phyloP scores from a whole-genome alignment of 2,797 vertebrate species.

The Rachycentron canadum region DNA sequence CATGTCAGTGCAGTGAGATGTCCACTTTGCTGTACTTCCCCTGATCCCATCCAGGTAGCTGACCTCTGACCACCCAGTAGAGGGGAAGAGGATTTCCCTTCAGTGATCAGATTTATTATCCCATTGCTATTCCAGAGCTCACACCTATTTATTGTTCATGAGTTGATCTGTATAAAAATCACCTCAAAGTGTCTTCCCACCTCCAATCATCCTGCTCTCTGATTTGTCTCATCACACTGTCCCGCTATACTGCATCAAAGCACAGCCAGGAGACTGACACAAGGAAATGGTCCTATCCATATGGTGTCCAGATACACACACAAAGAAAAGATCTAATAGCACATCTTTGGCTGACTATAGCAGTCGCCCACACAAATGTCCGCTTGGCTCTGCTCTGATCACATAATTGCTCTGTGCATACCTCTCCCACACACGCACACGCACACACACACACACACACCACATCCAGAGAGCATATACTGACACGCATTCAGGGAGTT shows the following conservation, averaged over 20 bases:
- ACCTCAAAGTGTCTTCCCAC: constrained; percentile 17
- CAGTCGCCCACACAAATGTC: constrained; percentile 78
- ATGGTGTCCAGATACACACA: constrained; percentile 68
- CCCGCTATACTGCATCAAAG: constrained; percentile 64
- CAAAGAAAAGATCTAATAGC: constrained; percentile 63
- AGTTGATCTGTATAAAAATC: constrained; percentile 4
- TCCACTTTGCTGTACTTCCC: not conserved
- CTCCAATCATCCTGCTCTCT: not conserved
- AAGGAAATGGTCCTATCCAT: constrained; percentile 73
- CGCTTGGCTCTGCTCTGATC: constrained; percentile 80
- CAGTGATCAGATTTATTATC: not conserved
- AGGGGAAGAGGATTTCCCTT: not conserved
- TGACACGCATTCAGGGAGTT: constrained; percentile 41
- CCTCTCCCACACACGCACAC: constrained; percentile 61
- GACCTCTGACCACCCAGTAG: constrained; percentile 6
- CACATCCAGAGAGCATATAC: constrained; percentile 48
- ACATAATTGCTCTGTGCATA: constrained; percentile 76
- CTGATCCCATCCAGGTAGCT: not conserved
- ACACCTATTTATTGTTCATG: not conserved
- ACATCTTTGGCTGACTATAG: constrained; percentile 69
- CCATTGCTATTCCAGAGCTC: not conserved
- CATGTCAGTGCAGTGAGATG: not conserved
- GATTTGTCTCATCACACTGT: constrained; percentile 44
- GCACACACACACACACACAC: constrained; percentile 33
- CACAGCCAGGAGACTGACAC: constrained; percentile 59